Base-by-base conservation (phyloP, 2,797 vertebrate species). In the Melanotaenia maccullochi region DNA sequence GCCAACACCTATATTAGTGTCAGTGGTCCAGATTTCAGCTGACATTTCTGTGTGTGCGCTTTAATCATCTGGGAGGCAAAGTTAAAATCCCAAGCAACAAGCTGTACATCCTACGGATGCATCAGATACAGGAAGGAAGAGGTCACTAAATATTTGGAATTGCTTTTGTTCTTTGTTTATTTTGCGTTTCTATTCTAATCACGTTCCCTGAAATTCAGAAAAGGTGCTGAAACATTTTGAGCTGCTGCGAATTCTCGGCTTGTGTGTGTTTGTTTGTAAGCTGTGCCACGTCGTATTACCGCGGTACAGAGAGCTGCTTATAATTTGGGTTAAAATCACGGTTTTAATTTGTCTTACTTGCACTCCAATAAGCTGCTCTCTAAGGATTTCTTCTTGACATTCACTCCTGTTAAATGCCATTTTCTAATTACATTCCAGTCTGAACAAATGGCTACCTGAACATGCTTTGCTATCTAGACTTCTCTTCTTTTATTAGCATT, bases 21-120 rank as follows among this genome's bases (percentile, higher is more conserved):
- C 75, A 42, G 59, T 2, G 60, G 72, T 54, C 13, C 40, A 59
- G 74, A 68, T 70, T 60, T 65, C 63, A 32, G 56, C 22, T 42
- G 59, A 67, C 64, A 75, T 76, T 75, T 84, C 38, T 22, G 5
- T 7, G 1, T 35, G 44, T 60, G 44, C 3, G n/a, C 72, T 78
- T 85, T 77, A 58, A 75, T 89, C 82, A 79, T 56, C 54, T 14
- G 67, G 71, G 83, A 74, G 54, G 36, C 24, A 24, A 18, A 65
- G 58, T 47, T 67, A 20, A 72, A 85, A 78, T 71, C 74, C 52
- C 56, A 81, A 83, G 79, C 81, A 84, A 68, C 28, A n/a, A 73
- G 25, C 42, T 61, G 76, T 64, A 74, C 12, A 84, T 85, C 63
- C 66, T 0, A n/a, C 30, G 57, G 71, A 81, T 25, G 73, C 65